Conservation (phyloP, 2,888 invertebrate species). For the Campaea margaritaria region DNA sequence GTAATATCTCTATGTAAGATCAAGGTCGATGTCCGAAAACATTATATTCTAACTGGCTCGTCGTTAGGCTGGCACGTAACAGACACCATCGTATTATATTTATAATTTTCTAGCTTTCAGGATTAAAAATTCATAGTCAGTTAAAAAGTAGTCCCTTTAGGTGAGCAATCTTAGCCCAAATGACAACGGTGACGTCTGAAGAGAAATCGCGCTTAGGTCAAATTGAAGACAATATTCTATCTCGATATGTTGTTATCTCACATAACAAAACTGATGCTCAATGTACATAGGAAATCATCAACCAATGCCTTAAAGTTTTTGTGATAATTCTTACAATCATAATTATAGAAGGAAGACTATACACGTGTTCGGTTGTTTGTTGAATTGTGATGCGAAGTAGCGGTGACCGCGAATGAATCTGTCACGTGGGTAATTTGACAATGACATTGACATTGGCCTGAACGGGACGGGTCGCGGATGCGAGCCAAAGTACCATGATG, state of each 20-base stretch:
- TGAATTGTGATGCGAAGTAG: conserved; percentile 33
- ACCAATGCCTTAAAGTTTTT: conserved; percentile 26
- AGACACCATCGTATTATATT: neutral
- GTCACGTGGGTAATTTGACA: conserved; percentile 54
- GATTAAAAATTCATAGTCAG: too few relatives aligned
- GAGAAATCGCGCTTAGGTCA: too few relatives aligned
- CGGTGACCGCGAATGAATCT: conserved; percentile 47
- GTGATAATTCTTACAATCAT: conserved; percentile 20
- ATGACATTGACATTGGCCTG: conserved; percentile 74
- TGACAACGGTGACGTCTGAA: too few relatives aligned
- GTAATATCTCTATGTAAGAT: conserved; percentile 25
- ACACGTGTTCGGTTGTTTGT: conserved; percentile 26
- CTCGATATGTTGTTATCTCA: too few relatives aligned
- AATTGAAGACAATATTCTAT: too few relatives aligned
- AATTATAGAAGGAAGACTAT: too few relatives aligned
- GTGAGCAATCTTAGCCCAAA: too few relatives aligned
- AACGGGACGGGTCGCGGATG: conserved; percentile 42
- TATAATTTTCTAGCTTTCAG: too few relatives aligned
- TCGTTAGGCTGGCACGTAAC: conserved; percentile 11
- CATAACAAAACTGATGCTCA: conserved; percentile 8
- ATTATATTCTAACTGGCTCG: conserved; percentile 8
- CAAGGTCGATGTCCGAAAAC: conserved; percentile 29
- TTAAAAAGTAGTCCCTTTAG: too few relatives aligned
- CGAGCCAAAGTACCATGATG: conserved; percentile 13
- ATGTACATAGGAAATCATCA: conserved; percentile 18